These are phyloP conservation scores for Isaurus tuberculatus DNA, from an alignment of 92 coral and sea anemone species.

Conservation along the genomic window DNA sequence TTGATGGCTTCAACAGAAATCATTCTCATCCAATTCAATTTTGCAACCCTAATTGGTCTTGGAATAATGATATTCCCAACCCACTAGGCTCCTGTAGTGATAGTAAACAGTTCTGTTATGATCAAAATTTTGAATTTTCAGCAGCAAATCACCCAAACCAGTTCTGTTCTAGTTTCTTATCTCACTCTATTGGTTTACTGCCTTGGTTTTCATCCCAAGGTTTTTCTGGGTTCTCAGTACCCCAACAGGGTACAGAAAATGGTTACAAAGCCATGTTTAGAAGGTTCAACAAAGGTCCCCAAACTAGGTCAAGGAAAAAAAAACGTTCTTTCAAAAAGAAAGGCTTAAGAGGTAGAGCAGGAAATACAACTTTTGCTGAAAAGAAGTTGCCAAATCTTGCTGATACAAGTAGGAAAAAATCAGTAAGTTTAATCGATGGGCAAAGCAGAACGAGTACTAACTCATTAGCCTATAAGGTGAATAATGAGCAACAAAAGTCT, in stretches of 20 bases:
- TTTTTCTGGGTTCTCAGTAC: neutral
- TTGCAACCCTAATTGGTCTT: slow-evolving; percentile 24
- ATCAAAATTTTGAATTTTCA: slow-evolving; percentile 5
- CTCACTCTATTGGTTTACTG: neutral
- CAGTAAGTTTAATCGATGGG: neutral
- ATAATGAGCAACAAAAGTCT: neutral
- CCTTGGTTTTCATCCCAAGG: neutral
- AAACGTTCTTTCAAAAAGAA: slow-evolving; percentile 11
- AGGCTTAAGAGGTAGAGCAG: neutral
- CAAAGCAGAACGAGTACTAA: neutral
- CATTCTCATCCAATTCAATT: slow-evolving; percentile 18
- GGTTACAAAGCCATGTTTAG: slow-evolving; percentile 45
- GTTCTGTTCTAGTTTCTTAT: neutral
- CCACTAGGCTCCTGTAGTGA: slow-evolving; percentile 15
- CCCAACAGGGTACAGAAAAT: slow-evolving; percentile 16
- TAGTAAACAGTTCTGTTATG: slow-evolving; percentile 20
- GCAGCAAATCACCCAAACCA: neutral
- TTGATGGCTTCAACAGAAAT: slow-evolving; percentile 29
- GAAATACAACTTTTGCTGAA: neutral
- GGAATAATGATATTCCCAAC: slow-evolving; percentile 10
- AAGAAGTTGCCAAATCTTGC: neutral
- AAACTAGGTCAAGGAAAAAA: neutral
- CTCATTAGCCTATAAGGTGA: neutral
- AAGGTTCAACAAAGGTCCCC: slow-evolving; percentile 11
- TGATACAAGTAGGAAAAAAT: neutral